Evolutionary conservation across 2,888 invertebrate species (phyloP).

Genomic region (Cacoxenus indagator): DNA sequence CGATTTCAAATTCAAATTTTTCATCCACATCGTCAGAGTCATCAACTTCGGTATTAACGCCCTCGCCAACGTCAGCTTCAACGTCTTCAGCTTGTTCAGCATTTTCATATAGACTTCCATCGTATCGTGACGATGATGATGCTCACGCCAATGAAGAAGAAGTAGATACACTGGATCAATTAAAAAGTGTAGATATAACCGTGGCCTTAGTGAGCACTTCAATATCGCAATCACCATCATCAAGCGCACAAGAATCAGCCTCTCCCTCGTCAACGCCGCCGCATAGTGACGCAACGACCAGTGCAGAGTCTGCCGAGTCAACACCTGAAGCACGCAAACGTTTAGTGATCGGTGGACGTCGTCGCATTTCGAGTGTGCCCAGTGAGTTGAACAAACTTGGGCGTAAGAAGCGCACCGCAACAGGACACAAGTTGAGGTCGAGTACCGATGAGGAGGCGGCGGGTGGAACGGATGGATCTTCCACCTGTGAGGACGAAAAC

Average conservation of each 20-base stretch:
- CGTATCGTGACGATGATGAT: not conserved
- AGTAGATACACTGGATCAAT: slow-evolving; percentile 26
- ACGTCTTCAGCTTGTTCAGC: slow-evolving; percentile 10
- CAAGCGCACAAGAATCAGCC: not conserved
- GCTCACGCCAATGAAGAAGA: slow-evolving; percentile 20
- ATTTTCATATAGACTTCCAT: slow-evolving; percentile 8
- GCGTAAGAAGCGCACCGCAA: slow-evolving; percentile 32
- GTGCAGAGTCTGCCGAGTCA: slow-evolving; percentile 27
- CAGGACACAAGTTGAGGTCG: slow-evolving; percentile 6
- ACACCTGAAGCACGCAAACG: slow-evolving; percentile 32
- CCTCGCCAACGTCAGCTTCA: slow-evolving; percentile 12
- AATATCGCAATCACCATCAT: slow-evolving; percentile 27
- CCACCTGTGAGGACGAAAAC: slow-evolving; percentile 25
- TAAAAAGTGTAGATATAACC: slow-evolving; percentile 3
- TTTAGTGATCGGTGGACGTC: slow-evolving; percentile 16
- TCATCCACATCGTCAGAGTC: slow-evolving; percentile 42
- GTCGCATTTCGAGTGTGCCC: slow-evolving; percentile 56
- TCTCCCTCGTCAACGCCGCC: not conserved
- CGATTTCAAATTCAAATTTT: slow-evolving; percentile 13
- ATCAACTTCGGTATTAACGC: slow-evolving; percentile 25
- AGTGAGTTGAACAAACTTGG: slow-evolving; percentile 63
- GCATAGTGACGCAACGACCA: slow-evolving; percentile 18
- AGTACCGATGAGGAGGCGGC: slow-evolving; percentile 34
- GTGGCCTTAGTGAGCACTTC: not conserved
- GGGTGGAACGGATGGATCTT: slow-evolving; percentile 13